A percentile compares a stretch with the other conserved stretches of the same genome.
These are phyloP conservation scores for Atlantisia rogersi DNA, from an alignment of 2,113 vertebrate genomes.

Conservation along the genomic window DNA sequence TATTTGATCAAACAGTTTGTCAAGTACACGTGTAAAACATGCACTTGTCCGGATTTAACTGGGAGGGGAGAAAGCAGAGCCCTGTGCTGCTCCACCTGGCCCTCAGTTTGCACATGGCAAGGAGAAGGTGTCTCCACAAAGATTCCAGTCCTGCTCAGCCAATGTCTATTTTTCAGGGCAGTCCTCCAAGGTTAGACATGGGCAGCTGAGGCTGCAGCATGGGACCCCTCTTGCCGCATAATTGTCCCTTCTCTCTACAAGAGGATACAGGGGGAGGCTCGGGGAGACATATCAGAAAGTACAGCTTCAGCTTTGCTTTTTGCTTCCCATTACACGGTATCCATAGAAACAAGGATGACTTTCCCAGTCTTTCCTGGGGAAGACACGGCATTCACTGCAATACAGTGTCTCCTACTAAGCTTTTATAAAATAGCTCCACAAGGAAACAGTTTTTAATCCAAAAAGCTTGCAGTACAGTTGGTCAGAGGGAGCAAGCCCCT, in stretches of 20 bases:
- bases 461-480: neutral
- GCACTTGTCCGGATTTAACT: neutral
- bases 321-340: neutral
- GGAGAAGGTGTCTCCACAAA: neutral
- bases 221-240: neutral
- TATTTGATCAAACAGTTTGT: neutral
- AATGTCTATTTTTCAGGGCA: neutral
- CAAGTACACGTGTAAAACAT: neutral
- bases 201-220: rapidly evolving
- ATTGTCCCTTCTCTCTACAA: neutral
- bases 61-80: neutral
- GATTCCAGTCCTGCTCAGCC: neutral
- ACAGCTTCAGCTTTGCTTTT: neutral
- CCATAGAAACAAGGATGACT: slow-evolving; percentile 42
- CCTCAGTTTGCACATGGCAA: neutral
- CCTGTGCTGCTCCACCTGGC: neutral
- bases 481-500: rapidly evolving
- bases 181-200: too few relatives aligned
- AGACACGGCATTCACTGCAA: neutral
- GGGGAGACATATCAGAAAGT: neutral
- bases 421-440: slow-evolving; percentile 2
- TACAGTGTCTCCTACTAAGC: neutral
- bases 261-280: neutral
- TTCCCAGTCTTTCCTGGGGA: neutral
- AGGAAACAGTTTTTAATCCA: neutral